Evolutionary conservation across 2,888 invertebrate genomes (phyloP).

Genomic region (Ectobius pallidus): DNA sequence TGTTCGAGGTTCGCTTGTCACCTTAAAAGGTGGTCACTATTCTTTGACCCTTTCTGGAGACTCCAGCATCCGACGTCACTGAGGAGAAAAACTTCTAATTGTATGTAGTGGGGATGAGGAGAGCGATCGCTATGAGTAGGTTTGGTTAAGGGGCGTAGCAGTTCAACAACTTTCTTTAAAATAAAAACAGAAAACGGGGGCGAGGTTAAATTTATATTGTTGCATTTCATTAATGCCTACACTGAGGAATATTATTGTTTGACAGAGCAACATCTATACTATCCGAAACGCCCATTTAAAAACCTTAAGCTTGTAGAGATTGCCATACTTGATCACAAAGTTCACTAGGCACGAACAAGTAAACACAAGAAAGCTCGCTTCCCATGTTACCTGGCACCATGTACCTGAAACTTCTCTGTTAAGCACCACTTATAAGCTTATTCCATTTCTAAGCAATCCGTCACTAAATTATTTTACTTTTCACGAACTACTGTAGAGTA

Average conservation of each 20-base stretch:
- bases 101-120: neutral
- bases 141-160: conserved; percentile 26
- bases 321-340: no score
- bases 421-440: no score
- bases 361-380: no score
- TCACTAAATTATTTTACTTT: no score
- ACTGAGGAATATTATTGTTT: neutral
- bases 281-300: no score
- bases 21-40: conserved; percentile 41
- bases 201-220: conserved; percentile 13
- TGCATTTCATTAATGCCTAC: conserved; percentile 12
- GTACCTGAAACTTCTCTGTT: no score
- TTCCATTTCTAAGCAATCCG: no score
- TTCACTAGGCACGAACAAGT: no score
- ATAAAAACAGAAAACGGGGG: conserved; percentile 17
- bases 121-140: conserved; percentile 20
- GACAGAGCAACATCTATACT: no score
- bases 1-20: conserved; percentile 34
- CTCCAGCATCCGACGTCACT: conserved; percentile 33
- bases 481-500: no score
- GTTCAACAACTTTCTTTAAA: conserved; percentile 30
- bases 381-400: no score
- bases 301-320: no score
- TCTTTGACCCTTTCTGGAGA: conserved; percentile 39
- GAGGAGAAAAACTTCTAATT: conserved; percentile 1